Evolutionary conservation across 37 sponge, comb jelly and placozoan genomes (phyloP), one percentile per base, ranked within the genome.

Genomic region (Lycopodina hypogea): DNA sequence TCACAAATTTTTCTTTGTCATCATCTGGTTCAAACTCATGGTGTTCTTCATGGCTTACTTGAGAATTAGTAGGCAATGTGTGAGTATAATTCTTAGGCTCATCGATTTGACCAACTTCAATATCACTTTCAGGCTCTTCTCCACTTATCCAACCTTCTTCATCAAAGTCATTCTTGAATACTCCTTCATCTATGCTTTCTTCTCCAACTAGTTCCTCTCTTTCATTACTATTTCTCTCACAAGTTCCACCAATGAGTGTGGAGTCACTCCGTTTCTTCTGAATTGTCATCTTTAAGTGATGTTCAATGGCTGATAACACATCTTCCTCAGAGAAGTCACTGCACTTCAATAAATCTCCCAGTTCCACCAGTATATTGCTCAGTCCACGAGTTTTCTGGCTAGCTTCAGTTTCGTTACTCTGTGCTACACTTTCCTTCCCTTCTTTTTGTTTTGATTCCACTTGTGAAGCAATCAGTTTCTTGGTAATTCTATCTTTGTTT

Each of bases 291-390:
- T 71, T 71, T 0, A 84, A 35, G 32, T 72, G 71, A 1, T n/a
- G 42, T 41, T 84, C 78, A 26, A 84, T 84, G 50, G 85, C 78
- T 3, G 64, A 3, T 1, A 84, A 28, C 19, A 84, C 66, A 57
- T 84, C 85, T 8, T 64, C 56, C 56, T 69, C 78, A 9, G 71
- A 42, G 40, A 42, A 77, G 19, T 40, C 41, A 39, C 42, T 52
- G 14, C 26, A 45, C 29, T 48, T 67, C 32, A 78, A 56, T 26
- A 84, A 40, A 15, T 34, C 22, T n/a, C 78, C 78, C 23, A 86
- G 48, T 40, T 86, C 80, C 0, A 56, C 26, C 39, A 86, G 59
- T 17, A 86, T 86, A 6, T 72, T 56, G 17, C 80, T 79, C 24
- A 86, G 75, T 41, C 30, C 45, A 41, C 77, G 74, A 23, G 37